Percentiles rank a stretch among this genome's conserved stretches.
Evolutionary conservation across 1,140 invertebrate species (phyloP).

Genomic region (Battus philenor): DNA sequence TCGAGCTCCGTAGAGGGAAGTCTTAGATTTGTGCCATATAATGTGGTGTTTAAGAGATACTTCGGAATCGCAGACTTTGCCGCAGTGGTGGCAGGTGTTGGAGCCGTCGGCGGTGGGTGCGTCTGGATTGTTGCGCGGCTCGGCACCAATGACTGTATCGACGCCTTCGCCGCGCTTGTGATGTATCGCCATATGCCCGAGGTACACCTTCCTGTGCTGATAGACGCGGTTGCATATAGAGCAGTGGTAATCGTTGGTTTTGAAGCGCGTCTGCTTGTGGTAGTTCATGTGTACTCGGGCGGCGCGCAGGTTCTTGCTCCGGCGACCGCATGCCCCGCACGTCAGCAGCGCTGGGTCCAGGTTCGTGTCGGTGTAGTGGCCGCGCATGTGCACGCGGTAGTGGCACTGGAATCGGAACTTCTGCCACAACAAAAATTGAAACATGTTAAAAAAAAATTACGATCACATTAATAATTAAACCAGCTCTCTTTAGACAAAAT

Average conservation of each 20-base stretch:
- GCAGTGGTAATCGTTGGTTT: slow-evolving; percentile 66
- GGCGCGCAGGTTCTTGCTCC: slow-evolving; percentile 65
- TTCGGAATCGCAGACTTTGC: slow-evolving; percentile 63
- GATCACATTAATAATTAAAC: too few species aligned
- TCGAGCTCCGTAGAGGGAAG: slow-evolving; percentile 43
- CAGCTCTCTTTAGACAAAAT: too few species aligned
- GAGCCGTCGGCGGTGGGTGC: slow-evolving; percentile 40
- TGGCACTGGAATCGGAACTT: slow-evolving; percentile 62
- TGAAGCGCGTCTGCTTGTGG: slow-evolving; percentile 67
- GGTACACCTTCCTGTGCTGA: slow-evolving; percentile 55
- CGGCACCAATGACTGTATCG: slow-evolving; percentile 44
- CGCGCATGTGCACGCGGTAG: slow-evolving; percentile 67
- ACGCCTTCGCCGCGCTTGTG: slow-evolving; percentile 57
- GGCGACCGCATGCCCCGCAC: slow-evolving; percentile 59
- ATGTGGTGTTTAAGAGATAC: slow-evolving; percentile 61
- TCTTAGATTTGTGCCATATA: slow-evolving; percentile 65
- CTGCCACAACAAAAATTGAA: too few species aligned
- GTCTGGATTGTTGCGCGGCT: slow-evolving; percentile 27
- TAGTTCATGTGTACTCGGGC: slow-evolving; percentile 68
- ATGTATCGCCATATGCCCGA: slow-evolving; percentile 65
- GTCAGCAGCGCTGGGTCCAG: slow-evolving; percentile 58
- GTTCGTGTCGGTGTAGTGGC: slow-evolving; percentile 59
- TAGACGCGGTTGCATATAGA: slow-evolving; percentile 67
- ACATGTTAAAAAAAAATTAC: too few species aligned
- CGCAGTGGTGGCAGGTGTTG: slow-evolving; percentile 57